Conservation (phyloP, 1,140 invertebrate species). For the Ips typographus region DNA sequence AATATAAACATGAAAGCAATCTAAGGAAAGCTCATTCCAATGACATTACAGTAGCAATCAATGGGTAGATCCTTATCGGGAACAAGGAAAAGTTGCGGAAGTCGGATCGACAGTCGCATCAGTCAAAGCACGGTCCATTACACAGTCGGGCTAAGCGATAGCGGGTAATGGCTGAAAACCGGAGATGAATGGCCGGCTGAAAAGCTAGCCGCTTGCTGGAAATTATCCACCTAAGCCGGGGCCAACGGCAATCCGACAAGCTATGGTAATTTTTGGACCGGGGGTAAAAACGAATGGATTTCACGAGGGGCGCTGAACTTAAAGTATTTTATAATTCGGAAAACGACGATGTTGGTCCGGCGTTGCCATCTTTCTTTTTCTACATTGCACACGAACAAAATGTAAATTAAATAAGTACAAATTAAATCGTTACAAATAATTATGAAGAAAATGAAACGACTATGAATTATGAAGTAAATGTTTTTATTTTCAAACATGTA, state of each 20-base stretch:
- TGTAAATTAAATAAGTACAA: too few relatives aligned
- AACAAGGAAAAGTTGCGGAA: conserved; percentile 28
- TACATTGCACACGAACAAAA: too few relatives aligned
- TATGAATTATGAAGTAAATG: too few relatives aligned
- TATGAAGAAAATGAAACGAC: too few relatives aligned
- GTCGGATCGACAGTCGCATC: conserved; percentile 40
- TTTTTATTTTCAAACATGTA: too few relatives aligned
- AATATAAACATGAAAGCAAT: not conserved
- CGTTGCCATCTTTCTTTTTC: too few relatives aligned
- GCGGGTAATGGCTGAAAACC: conserved; percentile 48
- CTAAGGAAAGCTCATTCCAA: not conserved
- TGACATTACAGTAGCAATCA: conserved; percentile 13
- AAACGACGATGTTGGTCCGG: not conserved
- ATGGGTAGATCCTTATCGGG: conserved; percentile 8
- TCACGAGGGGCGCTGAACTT: not conserved
- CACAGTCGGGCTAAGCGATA: conserved; percentile 46
- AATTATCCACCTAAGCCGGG: conserved; percentile 40
- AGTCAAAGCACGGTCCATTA: conserved; percentile 49
- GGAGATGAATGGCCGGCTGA: conserved; percentile 49
- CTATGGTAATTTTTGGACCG: conserved; percentile 29
- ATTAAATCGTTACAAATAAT: too few relatives aligned
- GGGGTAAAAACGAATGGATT: conserved; percentile 3
- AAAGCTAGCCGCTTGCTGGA: conserved; percentile 43
- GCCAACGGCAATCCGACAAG: conserved; percentile 20
- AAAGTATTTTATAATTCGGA: not conserved